These are phyloP conservation scores for Tolypeutes matacus DNA, from an alignment of 2,797 vertebrate species.

Conservation along the genomic window DNA sequence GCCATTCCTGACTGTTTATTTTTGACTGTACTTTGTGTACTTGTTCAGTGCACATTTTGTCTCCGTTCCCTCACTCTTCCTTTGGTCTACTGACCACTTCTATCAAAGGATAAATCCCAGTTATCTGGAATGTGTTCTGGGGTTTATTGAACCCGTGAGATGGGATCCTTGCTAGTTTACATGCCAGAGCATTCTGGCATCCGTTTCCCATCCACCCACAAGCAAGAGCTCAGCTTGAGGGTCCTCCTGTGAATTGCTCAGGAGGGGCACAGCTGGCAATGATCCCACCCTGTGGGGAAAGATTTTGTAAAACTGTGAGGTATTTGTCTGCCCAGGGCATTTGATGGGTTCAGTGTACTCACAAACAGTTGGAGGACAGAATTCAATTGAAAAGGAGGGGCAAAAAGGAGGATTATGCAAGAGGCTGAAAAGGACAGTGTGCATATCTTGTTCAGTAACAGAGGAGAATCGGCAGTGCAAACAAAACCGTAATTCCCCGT, in stretches of 20 bases:
- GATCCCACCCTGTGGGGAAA: background rate
- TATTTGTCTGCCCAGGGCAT: background rate
- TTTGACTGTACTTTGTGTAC: background rate
- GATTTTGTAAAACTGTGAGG: background rate
- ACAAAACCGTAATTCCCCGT: background rate
- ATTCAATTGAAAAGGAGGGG: background rate
- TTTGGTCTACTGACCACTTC: conserved; percentile 22
- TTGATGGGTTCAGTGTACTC: background rate
- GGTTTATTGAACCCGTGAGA: conserved; percentile 20
- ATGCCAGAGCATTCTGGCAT: background rate
- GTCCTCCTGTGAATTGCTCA: background rate
- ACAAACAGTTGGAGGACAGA: background rate
- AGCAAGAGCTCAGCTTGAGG: background rate
- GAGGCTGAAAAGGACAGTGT: background rate
- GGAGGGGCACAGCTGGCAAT: background rate
- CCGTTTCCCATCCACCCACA: background rate
- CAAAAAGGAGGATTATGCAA: background rate
- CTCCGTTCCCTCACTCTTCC: background rate
- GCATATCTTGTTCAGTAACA: background rate
- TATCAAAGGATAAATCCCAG: background rate
- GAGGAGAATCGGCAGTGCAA: background rate
- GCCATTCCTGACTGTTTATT: background rate
- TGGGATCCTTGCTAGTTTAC: background rate
- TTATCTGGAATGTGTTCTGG: background rate
- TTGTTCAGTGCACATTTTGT: background rate